Evolutionary conservation across 2,113 vertebrate species (phyloP), one percentile per base, ranked within the genome.

Genomic region (Rattus rattus): DNA sequence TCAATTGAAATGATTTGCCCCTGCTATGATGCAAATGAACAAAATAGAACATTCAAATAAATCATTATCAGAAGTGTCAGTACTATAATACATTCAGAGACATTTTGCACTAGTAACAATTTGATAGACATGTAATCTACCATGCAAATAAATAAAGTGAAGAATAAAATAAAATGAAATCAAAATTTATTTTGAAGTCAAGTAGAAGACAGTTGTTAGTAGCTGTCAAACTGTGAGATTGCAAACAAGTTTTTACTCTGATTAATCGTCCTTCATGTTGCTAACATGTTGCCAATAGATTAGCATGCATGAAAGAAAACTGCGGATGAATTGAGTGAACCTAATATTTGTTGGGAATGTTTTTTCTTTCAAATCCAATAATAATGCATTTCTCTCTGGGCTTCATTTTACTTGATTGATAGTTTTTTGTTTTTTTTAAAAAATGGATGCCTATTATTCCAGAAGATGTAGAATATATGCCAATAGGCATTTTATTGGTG

Each of bases 231-330:
- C 77, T 39, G 65, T 5, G 26, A 19, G 12, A 79, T 73, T 88
- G 6, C 12, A 54, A 67, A 54, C 2, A 61, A 77, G 22, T 28
- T 67, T 88, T 54, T 19, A 30, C 3, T 76, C 17, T 8, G 56
- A 63, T 33, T 69, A 81, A 72, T 79, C 7, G 52, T 24, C 19
- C 17, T 72, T 73, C 30, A 69, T 89, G 52, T 72, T 67, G 12
- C 73, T 61, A 93, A n/a, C 5, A 89, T 73, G 80, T 89, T 92
- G 3, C 2, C 54, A 84, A 13, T 17, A 59, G 2, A 3, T 70
- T 65, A 94, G 56, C 77, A 77, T 56, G 4, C 28, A 89, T n/a
- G 49, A 76, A 94, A 79, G 7, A 80, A 92, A 91, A 90, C 39
- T 39, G 2, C 11, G 56, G 28, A 92, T 77, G 13, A 95, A 87